These are phyloP conservation scores for Hystrix cristata DNA, from an alignment of 2,113 vertebrate genomes.

Conservation along the genomic window DNA sequence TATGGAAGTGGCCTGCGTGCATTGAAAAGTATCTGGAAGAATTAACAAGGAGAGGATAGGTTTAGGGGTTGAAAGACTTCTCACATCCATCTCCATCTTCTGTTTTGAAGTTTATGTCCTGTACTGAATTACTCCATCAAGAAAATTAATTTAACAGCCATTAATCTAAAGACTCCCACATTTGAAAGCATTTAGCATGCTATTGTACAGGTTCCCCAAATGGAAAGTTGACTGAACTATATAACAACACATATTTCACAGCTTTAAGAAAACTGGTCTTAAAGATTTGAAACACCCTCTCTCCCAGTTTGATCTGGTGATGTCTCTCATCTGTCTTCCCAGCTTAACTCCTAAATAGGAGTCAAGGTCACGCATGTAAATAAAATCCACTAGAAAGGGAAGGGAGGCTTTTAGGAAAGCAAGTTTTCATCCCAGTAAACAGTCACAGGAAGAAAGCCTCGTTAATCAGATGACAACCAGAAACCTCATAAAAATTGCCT, in stretches of 20 bases:
- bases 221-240: background rate
- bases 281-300: background rate
- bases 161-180: background rate
- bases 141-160: background rate
- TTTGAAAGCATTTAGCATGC: background rate
- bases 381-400: conserved; percentile 28
- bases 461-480: conserved; percentile 31
- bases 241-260: background rate
- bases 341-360: background rate
- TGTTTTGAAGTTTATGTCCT: background rate
- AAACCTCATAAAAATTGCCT: background rate
- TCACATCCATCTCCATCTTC: background rate
- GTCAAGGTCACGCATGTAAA: background rate
- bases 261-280: conserved; percentile 32
- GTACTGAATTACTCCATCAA: background rate
- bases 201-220: background rate
- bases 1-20: background rate
- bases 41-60: background rate
- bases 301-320: conserved; percentile 9
- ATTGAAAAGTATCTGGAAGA: background rate
- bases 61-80: background rate
- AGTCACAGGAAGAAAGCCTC: conserved; percentile 16
- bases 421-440: background rate
- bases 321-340: background rate
- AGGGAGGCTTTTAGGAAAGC: conserved; percentile 53